Evolutionary conservation across 35 echinoderm and acorn worm genomes (phyloP), one percentile per base, ranked within the genome.

Genomic region (Acanthaster planci): DNA sequence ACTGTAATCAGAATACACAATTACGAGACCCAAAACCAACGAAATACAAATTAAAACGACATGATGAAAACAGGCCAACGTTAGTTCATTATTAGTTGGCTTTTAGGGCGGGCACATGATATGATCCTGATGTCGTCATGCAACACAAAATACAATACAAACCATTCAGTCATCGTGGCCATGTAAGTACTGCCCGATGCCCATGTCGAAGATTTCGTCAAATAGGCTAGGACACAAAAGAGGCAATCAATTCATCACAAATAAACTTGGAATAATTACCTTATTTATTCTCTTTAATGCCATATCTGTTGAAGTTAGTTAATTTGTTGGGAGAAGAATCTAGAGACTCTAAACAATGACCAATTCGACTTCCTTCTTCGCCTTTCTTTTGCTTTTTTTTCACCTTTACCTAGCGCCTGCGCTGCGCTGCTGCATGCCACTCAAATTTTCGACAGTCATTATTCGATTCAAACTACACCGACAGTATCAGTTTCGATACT

Each of bases 201-300:
- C n/a, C 22, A 27, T 3, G 64, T 34, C 34, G 64, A 72, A 14
- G 10, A 34, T 14, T 27, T 31, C 60, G 14, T 19, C 18, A 29
- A 31, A 72, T 7, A 26, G 23, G 1, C 30, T 26, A 5, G 1
- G 21, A 72, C 26, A 35, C 16, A 72, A 26, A 14, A 26, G 21
- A 26, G 18, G 23, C 15, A 36, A 72, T 72, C 10, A 72, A 27
- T 31, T 26, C 2, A 26, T 14, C 22, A 72, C 22, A 14, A 72
- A 31, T 2, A 26, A 60, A 36, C 64, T 27, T 72, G 23, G 31
- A 36, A 72, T 19, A 38, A 57, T 35, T 39, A 85, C 83, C 83
- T 85, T 85, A 32, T 54, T 42, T 85, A 85, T 85, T 85, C 83
- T 85, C 64, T 85, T 85, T 64, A 85, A 85, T 29, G 83, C 83